Evolutionary conservation across 2,113 vertebrate genomes (phyloP).

Genomic region (Podiceps cristatus): DNA sequence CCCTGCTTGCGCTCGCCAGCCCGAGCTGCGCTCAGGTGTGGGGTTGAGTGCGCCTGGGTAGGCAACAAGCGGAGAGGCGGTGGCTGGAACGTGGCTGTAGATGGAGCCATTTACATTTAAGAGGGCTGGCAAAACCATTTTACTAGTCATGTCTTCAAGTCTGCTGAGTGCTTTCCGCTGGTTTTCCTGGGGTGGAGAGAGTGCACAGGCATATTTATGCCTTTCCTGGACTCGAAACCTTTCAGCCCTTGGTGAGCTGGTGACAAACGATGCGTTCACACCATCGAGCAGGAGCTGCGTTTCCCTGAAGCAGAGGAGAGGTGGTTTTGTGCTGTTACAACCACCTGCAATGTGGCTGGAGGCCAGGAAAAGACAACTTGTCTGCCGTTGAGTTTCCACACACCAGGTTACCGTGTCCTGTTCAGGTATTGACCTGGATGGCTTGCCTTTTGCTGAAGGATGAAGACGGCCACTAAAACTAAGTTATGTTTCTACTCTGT

Average conservation of each 20-base stretch:
- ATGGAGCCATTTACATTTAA: background rate
- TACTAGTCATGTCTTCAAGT: too few relatives aligned
- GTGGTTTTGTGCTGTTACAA: background rate
- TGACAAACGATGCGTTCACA: background rate
- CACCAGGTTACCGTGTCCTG: background rate
- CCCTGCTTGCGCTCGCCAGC: rapidly evolving
- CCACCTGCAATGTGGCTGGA: background rate
- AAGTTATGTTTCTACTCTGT: background rate
- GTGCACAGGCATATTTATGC: background rate
- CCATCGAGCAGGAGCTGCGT: background rate
- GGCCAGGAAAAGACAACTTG: background rate
- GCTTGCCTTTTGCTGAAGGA: background rate
- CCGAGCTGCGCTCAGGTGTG: rapidly evolving
- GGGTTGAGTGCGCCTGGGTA: background rate
- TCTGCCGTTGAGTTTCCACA: background rate
- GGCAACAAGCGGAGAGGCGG: background rate
- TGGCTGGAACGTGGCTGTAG: background rate
- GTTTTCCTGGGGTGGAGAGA: background rate
- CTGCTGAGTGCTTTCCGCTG: background rate
- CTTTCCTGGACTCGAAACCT: background rate
- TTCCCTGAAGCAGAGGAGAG: background rate
- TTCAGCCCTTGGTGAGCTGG: background rate
- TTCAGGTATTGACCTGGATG: background rate
- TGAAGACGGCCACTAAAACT: background rate
- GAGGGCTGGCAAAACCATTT: background rate